Conservation (phyloP, 2,888 invertebrate species). For the Dioctria rufipes region DNA sequence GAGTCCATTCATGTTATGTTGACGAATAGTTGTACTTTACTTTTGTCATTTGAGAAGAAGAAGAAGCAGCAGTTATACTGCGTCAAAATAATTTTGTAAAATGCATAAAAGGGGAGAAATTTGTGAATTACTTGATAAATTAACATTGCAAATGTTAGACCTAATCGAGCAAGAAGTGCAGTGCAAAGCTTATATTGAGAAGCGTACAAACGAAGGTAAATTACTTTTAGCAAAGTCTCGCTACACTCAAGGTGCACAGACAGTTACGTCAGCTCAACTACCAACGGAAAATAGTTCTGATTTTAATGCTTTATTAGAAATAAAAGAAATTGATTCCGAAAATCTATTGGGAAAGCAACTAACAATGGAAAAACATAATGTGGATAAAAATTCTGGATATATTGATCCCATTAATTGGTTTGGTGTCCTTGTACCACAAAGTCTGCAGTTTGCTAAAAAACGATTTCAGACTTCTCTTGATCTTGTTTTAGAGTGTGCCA, state of each 20-base stretch:
- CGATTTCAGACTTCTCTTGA: constrained; percentile 81
- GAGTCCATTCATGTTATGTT: no score
- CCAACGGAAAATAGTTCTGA: constrained; percentile 75
- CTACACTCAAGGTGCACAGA: constrained; percentile 84
- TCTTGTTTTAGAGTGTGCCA: constrained; percentile 78
- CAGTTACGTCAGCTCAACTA: constrained; percentile 80
- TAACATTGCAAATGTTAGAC: constrained; percentile 79
- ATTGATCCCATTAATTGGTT: constrained; percentile 88
- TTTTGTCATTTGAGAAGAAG: no score
- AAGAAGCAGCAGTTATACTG: no score
- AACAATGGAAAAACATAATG: constrained; percentile 66
- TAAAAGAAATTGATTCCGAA: constrained; percentile 71
- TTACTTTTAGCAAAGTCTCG: constrained; percentile 83
- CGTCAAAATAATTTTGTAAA: background rate
- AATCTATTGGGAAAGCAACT: constrained; percentile 64
- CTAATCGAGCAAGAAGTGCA: constrained; percentile 82
- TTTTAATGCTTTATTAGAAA: constrained; percentile 71
- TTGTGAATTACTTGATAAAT: constrained; percentile 76
- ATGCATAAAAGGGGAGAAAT: constrained; percentile 57
- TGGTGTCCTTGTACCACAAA: constrained; percentile 87
- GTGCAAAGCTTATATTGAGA: constrained; percentile 80
- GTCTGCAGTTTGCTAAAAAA: constrained; percentile 81
- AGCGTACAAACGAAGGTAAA: constrained; percentile 79
- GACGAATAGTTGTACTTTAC: no score
- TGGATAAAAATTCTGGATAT: constrained; percentile 69